Percentiles rank a stretch among this genome's conserved stretches.
phyloP scores from a whole-genome alignment of 2,113 vertebrate genomes.

The Pangasianodon gigas region DNA sequence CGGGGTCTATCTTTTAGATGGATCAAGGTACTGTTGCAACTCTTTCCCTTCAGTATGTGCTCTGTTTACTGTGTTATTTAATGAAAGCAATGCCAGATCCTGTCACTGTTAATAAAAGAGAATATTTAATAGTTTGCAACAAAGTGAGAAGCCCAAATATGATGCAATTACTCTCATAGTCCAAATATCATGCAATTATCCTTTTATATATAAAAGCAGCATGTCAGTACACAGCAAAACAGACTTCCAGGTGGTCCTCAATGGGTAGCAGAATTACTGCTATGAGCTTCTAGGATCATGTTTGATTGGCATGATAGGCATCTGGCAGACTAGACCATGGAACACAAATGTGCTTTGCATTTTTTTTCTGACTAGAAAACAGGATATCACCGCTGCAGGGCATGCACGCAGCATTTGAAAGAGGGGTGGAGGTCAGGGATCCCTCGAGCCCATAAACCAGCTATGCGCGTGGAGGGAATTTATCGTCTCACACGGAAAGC shows the following conservation, averaged over 20 bases:
- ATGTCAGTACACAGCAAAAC: neutral
- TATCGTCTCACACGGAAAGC: conserved; percentile 23
- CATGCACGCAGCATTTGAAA: conserved; percentile 37
- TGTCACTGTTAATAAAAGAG: conserved; percentile 44
- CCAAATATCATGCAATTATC: conserved; percentile 30
- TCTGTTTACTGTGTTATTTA: conserved; percentile 23
- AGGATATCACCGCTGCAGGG: conserved; percentile 34
- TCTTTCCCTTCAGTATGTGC: neutral
- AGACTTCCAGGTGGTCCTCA: conserved; percentile 47
- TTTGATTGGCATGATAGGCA: conserved; percentile 54
- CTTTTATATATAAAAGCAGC: conserved; percentile 14
- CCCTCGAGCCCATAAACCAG: conserved; percentile 30
- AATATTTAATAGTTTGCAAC: conserved; percentile 31
- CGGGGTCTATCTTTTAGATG: conserved; percentile 14
- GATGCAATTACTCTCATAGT: conserved; percentile 36
- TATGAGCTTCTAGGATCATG: conserved; percentile 38
- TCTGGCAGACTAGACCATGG: conserved; percentile 60
- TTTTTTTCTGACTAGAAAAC: conserved; percentile 34
- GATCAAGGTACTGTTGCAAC: conserved; percentile 13
- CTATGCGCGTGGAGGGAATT: conserved; percentile 1
- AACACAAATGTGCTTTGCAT: conserved; percentile 31
- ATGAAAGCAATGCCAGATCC: conserved; percentile 49
- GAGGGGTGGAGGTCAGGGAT: conserved; percentile 23
- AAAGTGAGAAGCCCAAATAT: conserved; percentile 33
- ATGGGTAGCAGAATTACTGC: conserved; percentile 34